phyloP scores from a whole-genome alignment of 2,888 invertebrate species.

The Aleiodes testaceus region DNA sequence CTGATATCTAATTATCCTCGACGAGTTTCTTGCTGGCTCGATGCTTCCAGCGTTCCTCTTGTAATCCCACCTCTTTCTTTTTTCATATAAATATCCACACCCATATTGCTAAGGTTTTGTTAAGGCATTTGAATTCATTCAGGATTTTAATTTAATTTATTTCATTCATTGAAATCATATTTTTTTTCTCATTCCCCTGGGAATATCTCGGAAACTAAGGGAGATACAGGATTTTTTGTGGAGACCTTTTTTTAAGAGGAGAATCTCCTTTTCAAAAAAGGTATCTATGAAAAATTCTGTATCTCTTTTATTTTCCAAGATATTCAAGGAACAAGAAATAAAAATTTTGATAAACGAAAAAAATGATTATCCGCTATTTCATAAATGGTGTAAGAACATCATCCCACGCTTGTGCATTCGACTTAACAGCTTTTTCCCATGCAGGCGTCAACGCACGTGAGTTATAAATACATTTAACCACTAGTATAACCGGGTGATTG shows the following conservation, averaged over 20 bases:
- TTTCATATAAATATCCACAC: conserved; percentile 10
- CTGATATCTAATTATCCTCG: conserved; percentile 57
- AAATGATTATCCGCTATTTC: conserved; percentile 16
- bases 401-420: conserved; percentile 31
- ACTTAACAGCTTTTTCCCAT: conserved; percentile 29
- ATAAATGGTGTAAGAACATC: conserved; percentile 22
- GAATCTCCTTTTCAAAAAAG: too few relatives aligned
- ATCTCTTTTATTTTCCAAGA: too few relatives aligned
- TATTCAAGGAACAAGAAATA: too few relatives aligned
- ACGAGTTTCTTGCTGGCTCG: conserved; percentile 49
- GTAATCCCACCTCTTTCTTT: not conserved
- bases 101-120: conserved; percentile 16
- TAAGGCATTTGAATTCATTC: not conserved
- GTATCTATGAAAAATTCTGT: too few relatives aligned
- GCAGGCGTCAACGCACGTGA: conserved; percentile 24
- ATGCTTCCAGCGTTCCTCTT: conserved; percentile 16
- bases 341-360: not conserved
- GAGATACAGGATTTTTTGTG: not conserved
- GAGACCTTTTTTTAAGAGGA: too few relatives aligned
- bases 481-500: conserved; percentile 30
- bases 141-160: too few relatives aligned
- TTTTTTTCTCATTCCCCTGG: too few relatives aligned
- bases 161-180: not conserved
- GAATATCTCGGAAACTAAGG: too few relatives aligned
- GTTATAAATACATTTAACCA: conserved; percentile 31